These are phyloP conservation scores for Rhingia rostrata DNA, from an alignment of 2,888 invertebrate species.

Conservation along the genomic window DNA sequence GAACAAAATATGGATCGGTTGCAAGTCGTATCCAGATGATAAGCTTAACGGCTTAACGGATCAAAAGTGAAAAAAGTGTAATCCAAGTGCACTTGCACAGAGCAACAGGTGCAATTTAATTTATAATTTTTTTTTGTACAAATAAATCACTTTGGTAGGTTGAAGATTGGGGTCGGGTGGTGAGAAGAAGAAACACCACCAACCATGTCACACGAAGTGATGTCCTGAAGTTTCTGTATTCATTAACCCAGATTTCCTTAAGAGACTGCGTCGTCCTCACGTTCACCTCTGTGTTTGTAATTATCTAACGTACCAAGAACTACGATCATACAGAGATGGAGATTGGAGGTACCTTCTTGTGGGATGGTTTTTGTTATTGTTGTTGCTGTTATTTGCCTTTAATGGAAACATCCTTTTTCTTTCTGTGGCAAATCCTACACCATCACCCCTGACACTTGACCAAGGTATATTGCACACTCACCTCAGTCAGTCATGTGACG, in stretches of 20 bases:
- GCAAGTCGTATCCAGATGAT: neutral
- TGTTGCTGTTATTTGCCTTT: constrained; percentile 21
- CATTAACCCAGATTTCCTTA: constrained; percentile 67
- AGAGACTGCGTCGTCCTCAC: constrained; percentile 33
- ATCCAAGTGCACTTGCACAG: constrained; percentile 17
- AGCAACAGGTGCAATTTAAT: constrained; percentile 69
- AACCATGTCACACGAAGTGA: constrained; percentile 10
- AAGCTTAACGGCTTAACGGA: constrained; percentile 31
- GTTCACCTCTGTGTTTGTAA: constrained; percentile 42
- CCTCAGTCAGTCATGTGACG: constrained; percentile 30
- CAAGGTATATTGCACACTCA: constrained; percentile 61
- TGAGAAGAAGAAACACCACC: constrained; percentile 23
- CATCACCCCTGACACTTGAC: constrained; percentile 14
- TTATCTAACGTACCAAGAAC: constrained; percentile 19
- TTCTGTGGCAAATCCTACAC: constrained; percentile 19
- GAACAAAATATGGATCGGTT: neutral
- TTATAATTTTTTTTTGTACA: constrained; percentile 31
- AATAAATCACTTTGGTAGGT: constrained; percentile 47
- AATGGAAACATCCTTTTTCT: constrained; percentile 58
- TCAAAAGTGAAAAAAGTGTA: constrained; percentile 14
- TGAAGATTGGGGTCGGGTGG: neutral
- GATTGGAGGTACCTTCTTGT: constrained; percentile 2
- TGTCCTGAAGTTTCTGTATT: constrained; percentile 54
- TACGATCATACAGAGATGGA: neutral
- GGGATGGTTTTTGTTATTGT: constrained; percentile 1